These are phyloP conservation scores for Brachionus rotundiformis DNA, from an alignment of 1,140 invertebrate genomes.

Conservation along the genomic window DNA sequence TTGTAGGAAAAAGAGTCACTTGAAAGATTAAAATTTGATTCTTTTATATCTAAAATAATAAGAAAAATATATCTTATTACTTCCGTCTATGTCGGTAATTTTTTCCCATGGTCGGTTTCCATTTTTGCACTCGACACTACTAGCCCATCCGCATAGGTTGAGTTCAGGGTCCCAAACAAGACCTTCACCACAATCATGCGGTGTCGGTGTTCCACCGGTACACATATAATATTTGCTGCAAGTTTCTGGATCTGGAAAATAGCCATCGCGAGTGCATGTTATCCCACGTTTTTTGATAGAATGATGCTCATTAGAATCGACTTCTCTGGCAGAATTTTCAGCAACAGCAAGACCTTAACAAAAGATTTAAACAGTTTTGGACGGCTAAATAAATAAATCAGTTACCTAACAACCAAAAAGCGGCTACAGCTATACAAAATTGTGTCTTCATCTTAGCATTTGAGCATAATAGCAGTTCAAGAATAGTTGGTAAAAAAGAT, in stretches of 20 bases:
- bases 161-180: constrained; percentile 1
- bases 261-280: constrained; percentile 36
- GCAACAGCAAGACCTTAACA: not conserved
- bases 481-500: not conserved
- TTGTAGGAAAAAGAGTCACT: constrained; percentile 50
- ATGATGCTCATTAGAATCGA: not conserved
- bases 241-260: constrained; percentile 49
- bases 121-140: constrained; percentile 45
- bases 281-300: not conserved
- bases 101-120: constrained; percentile 38
- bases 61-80: no score
- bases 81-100: constrained; percentile 44
- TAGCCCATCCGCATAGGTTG: constrained; percentile 36
- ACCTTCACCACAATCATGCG: constrained; percentile 37
- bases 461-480: constrained; percentile 1
- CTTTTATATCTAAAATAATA: no score
- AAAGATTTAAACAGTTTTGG: not conserved
- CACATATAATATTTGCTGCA: constrained; percentile 50
- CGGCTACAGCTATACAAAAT: not conserved
- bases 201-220: not conserved
- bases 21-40: no score
- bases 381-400: not conserved
- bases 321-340: not conserved
- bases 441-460: constrained; percentile 3
- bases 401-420: constrained; percentile 10